A percentile compares a stretch with the other conserved stretches of the same genome.
Conservation (phyloP, 2,888 invertebrate species). For the Netelia melanura region DNA sequence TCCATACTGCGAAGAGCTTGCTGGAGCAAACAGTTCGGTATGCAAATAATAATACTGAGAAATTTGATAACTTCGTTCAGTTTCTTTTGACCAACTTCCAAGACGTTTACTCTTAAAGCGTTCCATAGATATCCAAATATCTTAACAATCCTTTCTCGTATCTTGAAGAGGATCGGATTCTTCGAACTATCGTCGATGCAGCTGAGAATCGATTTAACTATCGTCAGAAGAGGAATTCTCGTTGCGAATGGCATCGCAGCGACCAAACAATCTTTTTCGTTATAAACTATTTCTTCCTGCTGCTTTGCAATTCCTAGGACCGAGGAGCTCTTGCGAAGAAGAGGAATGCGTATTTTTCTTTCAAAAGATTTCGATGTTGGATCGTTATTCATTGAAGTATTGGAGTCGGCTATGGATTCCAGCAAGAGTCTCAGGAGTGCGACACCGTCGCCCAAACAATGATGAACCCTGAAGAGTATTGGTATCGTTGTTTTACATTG, state of each 20-base stretch:
- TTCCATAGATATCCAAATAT: constrained; percentile 9
- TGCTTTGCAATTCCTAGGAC: constrained; percentile 40
- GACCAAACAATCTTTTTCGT: constrained; percentile 66
- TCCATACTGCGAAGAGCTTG: constrained; percentile 81
- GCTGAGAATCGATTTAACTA: constrained; percentile 21
- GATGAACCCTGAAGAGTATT: constrained; percentile 86
- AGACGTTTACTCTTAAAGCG: constrained; percentile 21
- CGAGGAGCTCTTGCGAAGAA: constrained; percentile 52
- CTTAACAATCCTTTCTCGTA: constrained; percentile 36
- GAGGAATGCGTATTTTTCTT: constrained; percentile 42
- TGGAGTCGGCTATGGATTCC: constrained; percentile 84
- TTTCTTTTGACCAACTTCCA: constrained; percentile 32
- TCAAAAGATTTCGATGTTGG: background rate
- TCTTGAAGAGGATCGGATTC: constrained; percentile 26
- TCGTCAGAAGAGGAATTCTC: constrained; percentile 29
- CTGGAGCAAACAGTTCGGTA: constrained; percentile 75
- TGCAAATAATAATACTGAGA: constrained; percentile 59
- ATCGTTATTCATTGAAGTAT: background rate
- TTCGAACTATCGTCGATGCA: constrained; percentile 43
- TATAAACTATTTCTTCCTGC: constrained; percentile 60
- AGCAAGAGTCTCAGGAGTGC: constrained; percentile 85
- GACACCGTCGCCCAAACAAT: constrained; percentile 86
- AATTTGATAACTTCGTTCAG: constrained; percentile 28
- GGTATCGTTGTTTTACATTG: constrained; percentile 79
- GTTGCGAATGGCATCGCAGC: constrained; percentile 75